These are phyloP conservation scores for Panulirus ornatus DNA, from an alignment of 1,140 invertebrate species.

Conservation along the genomic window DNA sequence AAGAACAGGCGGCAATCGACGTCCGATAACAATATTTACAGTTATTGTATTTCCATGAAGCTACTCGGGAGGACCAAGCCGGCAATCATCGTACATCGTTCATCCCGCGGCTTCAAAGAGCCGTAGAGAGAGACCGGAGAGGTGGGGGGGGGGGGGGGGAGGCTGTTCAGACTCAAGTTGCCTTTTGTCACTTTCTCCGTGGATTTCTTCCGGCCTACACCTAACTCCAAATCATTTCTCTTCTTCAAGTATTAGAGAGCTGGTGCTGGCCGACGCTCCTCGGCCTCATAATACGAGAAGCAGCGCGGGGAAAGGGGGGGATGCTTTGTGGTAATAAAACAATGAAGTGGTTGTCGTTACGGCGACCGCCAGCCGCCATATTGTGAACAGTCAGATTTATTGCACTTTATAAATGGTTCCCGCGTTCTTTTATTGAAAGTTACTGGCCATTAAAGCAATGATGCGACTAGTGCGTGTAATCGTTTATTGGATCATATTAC, in stretches of 20 bases:
- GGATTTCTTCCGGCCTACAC: slow-evolving; percentile 8
- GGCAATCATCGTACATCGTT: slow-evolving; percentile 48
- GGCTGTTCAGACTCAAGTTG: slow-evolving; percentile 34
- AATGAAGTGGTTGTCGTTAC: slow-evolving; percentile 42
- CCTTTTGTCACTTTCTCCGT: slow-evolving; percentile 53
- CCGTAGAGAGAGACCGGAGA: neutral
- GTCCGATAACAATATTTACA: slow-evolving; percentile 66
- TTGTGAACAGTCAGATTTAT: slow-evolving; percentile 72
- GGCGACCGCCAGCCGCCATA: slow-evolving; percentile 54
- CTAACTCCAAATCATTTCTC: neutral
- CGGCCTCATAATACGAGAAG: neutral
- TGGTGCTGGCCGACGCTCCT: neutral
- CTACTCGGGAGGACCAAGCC: neutral
- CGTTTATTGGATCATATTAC: slow-evolving; percentile 69
- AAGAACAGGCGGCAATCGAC: slow-evolving; percentile 44
- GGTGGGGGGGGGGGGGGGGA: neutral
- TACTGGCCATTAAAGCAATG: slow-evolving; percentile 72
- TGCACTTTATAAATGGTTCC: slow-evolving; percentile 71
- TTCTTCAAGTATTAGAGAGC: neutral
- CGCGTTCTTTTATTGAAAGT: slow-evolving; percentile 73
- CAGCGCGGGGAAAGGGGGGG: neutral
- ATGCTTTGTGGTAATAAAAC: slow-evolving; percentile 20
- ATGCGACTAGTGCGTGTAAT: slow-evolving; percentile 67
- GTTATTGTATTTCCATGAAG: slow-evolving; percentile 70
- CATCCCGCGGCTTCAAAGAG: slow-evolving; percentile 41